phyloP scores from a whole-genome alignment of 2,888 invertebrate genomes.

The Stenichneumon culpator region DNA sequence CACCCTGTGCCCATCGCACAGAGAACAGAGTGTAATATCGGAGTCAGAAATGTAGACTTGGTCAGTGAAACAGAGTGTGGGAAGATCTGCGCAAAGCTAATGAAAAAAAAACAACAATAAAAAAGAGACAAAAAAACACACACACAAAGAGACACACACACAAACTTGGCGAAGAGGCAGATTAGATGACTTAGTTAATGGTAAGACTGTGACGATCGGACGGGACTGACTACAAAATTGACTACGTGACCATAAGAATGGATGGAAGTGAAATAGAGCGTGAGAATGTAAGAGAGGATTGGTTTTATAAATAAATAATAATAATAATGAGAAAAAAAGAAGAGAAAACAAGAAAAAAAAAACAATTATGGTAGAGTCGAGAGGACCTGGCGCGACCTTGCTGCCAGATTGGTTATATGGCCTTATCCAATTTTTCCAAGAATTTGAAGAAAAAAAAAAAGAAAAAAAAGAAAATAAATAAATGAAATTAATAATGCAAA shows the following conservation, averaged over 20 bases:
- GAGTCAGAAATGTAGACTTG: conserved; percentile 66
- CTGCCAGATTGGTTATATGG: conserved; percentile 84
- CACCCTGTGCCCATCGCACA: conserved; percentile 29
- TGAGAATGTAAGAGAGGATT: conserved; percentile 75
- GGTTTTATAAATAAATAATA: conserved; percentile 79
- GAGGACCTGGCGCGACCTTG: conserved; percentile 82
- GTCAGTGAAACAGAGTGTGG: conserved; percentile 61
- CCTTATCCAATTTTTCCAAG: conserved; percentile 85
- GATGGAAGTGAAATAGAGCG: conserved; percentile 73
- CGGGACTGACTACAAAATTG: conserved; percentile 73
- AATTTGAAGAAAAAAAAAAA: conserved; percentile 73
- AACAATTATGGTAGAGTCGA: conserved; percentile 73
- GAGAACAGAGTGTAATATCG: conserved; percentile 13
- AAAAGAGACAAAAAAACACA: conserved; percentile 33
- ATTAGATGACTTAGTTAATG: conserved; percentile 77
- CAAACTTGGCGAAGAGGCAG: conserved; percentile 64
- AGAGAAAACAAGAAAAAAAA: conserved; percentile 69
- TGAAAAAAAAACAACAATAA: not conserved
- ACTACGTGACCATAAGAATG: conserved; percentile 76
- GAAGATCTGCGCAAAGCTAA: conserved; percentile 69
- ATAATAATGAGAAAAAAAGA: conserved; percentile 65
- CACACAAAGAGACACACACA: not conserved
- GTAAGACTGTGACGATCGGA: conserved; percentile 75
- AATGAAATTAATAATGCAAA: conserved; percentile 78
- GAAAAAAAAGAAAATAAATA: conserved; percentile 27